Conservation (phyloP, 2,113 vertebrate species). For the Nestor notabilis region DNA sequence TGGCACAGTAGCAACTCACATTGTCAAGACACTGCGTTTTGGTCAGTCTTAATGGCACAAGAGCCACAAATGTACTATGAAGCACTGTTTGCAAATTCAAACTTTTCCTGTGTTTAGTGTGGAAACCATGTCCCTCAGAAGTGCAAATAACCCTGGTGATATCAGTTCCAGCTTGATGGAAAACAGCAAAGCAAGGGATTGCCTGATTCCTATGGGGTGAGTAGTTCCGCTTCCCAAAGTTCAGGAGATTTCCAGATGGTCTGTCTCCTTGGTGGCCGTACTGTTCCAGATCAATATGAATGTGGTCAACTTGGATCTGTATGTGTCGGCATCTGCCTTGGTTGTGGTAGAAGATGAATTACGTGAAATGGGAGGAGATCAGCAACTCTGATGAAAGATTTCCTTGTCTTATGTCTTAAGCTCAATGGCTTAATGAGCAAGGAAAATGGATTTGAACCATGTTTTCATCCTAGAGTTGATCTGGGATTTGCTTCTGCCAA, state of each 20-base stretch:
- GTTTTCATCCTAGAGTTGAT: not conserved
- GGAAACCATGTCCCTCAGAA: constrained; percentile 88
- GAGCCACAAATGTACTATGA: not conserved
- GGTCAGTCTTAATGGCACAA: not conserved
- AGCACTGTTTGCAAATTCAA: not conserved
- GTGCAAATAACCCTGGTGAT: constrained; percentile 78
- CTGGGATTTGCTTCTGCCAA: not conserved
- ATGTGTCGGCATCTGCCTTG: not conserved
- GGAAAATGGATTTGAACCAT: not conserved
- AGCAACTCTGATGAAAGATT: not conserved
- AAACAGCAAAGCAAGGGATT: constrained; percentile 84
- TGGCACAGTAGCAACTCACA: not conserved
- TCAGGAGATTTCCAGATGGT: not conserved
- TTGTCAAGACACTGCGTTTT: not conserved
- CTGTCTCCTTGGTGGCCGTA: not conserved
- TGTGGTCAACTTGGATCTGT: not conserved
- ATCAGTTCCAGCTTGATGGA: constrained; percentile 83
- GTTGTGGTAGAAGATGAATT: not conserved
- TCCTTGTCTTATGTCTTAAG: not conserved
- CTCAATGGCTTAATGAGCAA: not conserved
- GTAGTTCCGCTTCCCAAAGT: not conserved
- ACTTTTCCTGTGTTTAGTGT: constrained; percentile 70
- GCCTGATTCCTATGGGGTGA: constrained; percentile 89
- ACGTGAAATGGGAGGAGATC: not conserved
- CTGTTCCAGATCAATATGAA: not conserved